phyloP scores from a whole-genome alignment of 2,888 invertebrate species.

The Sepiola atlantica region DNA sequence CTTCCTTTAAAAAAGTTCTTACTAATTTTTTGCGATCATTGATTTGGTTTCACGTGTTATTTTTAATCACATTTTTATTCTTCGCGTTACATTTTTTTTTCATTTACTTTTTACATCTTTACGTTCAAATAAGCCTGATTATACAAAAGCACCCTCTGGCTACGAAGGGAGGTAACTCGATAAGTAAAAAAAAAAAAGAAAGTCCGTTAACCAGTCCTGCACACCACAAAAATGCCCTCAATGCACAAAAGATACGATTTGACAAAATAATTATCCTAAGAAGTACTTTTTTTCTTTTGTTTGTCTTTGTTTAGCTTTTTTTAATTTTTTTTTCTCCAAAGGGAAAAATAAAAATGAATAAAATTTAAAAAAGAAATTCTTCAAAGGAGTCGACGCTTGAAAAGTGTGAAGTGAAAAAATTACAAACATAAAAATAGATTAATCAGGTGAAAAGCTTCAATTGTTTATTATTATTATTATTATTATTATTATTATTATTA shows the following conservation, averaged over 20 bases:
- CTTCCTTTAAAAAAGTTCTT: background rate
- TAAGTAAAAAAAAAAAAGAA: background rate
- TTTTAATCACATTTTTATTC: background rate
- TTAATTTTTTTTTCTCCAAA: background rate
- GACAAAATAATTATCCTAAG: slow-evolving; percentile 9
- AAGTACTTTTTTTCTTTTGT: background rate
- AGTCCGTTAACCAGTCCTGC: background rate
- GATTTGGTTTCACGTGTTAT: background rate
- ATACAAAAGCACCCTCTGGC: background rate
- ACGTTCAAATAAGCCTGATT: background rate
- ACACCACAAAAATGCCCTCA: slow-evolving; percentile 1
- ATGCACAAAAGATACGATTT: background rate
- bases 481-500: too few species aligned
- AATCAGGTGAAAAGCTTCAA: background rate
- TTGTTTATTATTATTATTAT: background rate
- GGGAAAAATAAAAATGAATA: background rate
- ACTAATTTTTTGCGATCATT: background rate
- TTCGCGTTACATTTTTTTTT: background rate
- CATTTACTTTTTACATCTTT: background rate
- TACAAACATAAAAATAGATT: background rate
- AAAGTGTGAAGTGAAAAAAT: background rate
- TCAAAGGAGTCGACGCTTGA: background rate
- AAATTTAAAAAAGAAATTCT: too few species aligned
- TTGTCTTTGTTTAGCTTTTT: background rate
- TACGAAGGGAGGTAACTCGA: background rate